Conservation (phyloP, 2,113 vertebrate genomes). For the Chloropsis cyanopogon region DNA sequence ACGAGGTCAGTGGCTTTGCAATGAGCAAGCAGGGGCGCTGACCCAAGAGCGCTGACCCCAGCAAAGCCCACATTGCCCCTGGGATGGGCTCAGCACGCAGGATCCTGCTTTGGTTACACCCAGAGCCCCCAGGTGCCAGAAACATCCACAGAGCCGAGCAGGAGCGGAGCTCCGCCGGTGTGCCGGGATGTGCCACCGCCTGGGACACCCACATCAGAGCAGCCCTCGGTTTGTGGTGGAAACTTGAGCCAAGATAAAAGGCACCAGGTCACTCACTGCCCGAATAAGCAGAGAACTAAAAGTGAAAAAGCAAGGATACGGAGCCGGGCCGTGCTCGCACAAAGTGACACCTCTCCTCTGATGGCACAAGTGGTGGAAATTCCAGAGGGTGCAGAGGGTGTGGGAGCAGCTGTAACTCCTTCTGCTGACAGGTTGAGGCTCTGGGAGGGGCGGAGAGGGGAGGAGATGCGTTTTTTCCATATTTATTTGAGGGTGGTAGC, state of each 20-base stretch:
- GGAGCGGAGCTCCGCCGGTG: rapidly evolving
- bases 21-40: background rate
- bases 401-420: background rate
- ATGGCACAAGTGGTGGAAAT: background rate
- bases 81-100: rapidly evolving
- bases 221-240: rapidly evolving
- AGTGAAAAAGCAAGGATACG: rapidly evolving
- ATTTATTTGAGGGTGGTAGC: background rate
- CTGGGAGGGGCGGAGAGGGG: background rate
- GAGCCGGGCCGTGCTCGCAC: rapidly evolving
- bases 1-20: background rate
- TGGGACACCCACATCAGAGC: rapidly evolving
- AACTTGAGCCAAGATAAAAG: background rate
- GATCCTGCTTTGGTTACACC: background rate
- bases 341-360: rapidly evolving
- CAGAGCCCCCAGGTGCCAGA: rapidly evolving
- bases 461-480: background rate
- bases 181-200: background rate
- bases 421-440: background rate
- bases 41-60: background rate
- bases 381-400: background rate
- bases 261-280: background rate
- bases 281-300: background rate
- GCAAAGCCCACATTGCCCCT: background rate
- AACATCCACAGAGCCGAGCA: rapidly evolving